Evolutionary conservation across 2,888 invertebrate species (phyloP).

Genomic region (Temnothorax unifasciatus): DNA sequence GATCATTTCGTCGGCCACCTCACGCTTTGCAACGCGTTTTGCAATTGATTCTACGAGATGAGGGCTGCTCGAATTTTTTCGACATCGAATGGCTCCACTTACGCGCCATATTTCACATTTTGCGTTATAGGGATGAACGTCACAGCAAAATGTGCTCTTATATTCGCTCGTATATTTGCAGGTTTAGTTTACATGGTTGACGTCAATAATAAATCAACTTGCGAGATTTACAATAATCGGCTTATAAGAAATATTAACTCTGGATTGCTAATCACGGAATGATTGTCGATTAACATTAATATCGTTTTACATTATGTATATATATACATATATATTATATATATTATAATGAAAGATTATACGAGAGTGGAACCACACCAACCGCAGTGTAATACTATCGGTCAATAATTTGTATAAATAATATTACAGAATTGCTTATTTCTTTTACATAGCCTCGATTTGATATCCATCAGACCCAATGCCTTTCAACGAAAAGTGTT

Average conservation of each 20-base stretch:
- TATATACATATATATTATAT: neutral
- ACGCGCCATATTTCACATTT: constrained; percentile 18
- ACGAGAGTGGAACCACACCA: neutral
- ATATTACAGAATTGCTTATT: neutral
- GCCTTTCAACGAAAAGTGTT: neutral
- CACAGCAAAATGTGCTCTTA: neutral
- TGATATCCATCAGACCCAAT: neutral
- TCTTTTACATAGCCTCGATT: neutral
- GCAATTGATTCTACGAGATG: constrained; percentile 13
- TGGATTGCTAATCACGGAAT: constrained; percentile 11
- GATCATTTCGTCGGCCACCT: constrained; percentile 30
- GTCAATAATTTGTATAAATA: constrained; percentile 2
- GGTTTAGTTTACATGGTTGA: neutral
- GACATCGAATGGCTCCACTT: neutral
- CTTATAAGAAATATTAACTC: constrained; percentile 39
- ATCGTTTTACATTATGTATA: neutral
- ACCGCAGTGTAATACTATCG: neutral
- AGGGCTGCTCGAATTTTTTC: neutral
- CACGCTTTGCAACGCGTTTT: constrained; percentile 13
- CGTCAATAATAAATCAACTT: constrained; percentile 29
- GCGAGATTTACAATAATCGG: constrained; percentile 42
- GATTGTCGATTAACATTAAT: constrained; percentile 47
- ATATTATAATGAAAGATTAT: constrained; percentile 8
- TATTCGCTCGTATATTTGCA: neutral
- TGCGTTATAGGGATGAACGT: constrained; percentile 2